Percentiles rank a stretch among this genome's conserved stretches.
phyloP scores from a whole-genome alignment of 64 coral and sea anemone genomes.

The Montipora efflorescens region DNA sequence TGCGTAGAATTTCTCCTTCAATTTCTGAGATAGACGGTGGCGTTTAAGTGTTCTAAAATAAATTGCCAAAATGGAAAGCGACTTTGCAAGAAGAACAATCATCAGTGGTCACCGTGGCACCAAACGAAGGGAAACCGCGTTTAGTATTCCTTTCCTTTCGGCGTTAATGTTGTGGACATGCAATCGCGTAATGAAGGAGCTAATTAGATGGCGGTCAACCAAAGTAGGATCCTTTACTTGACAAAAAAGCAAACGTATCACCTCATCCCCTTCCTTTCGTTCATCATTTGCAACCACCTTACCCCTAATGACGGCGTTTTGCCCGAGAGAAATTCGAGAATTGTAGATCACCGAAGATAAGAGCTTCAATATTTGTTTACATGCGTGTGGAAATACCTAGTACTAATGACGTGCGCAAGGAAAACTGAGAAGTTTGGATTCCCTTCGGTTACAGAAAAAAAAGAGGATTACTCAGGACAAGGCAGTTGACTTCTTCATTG shows the following conservation, averaged over 20 bases:
- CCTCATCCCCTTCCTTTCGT: background rate
- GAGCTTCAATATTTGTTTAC: conserved; percentile 2
- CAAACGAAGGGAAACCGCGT: no score
- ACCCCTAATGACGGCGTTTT: conserved; percentile 31
- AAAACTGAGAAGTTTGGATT: no score
- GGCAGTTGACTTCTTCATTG: background rate
- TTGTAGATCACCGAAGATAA: background rate
- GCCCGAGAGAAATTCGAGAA: conserved; percentile 16
- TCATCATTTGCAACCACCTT: background rate
- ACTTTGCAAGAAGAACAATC: no score
- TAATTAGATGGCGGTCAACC: background rate
- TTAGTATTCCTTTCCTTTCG: background rate
- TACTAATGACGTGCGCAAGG: no score
- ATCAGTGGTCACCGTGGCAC: no score
- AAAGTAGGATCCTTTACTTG: background rate
- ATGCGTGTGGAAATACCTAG: background rate
- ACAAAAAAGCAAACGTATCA: no score
- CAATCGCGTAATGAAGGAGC: no score
- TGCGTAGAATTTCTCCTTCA: no score
- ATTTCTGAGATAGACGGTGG: no score
- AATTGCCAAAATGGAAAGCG: no score
- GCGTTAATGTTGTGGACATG: background rate
- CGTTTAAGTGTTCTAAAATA: no score
- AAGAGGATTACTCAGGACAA: background rate
- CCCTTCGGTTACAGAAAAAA: background rate